Base-by-base conservation (phyloP, 2,113 vertebrate genomes). In the Campylomormyrus tamandua region DNA sequence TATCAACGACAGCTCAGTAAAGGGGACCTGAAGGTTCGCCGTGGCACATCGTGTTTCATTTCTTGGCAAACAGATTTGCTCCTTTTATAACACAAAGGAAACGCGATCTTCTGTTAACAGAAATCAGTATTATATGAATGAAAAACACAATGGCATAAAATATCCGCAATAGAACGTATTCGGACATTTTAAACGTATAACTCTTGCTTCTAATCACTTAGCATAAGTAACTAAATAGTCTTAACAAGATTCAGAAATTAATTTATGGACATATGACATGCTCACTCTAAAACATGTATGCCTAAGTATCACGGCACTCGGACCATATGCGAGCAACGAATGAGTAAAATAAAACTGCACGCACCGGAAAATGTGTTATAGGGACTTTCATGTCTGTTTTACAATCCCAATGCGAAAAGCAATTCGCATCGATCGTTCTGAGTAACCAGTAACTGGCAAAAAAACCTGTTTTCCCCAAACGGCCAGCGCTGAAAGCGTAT, bases 81-180 rank as follows among this genome's bases (percentile, higher is more conserved):
- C 24, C 42, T 84, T 84, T 84, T 48, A 84, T 46, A 84, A 48
- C 83, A 84, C 83, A 84, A 84, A 84, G 83, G 83, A 84, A 48
- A 42, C 13, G 19, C 83, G 19, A 84, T 84, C 45, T 48, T 84
- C 83, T 48, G 42, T n/a, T 48, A 84, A 48, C 21, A 84, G 19
- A 17, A 84, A 48, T 46, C 83, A n/a, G 45, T 84, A 48, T 84
- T 84, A 19, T 84, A 24, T n/a, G 11, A 84, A 84, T 48, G 19
- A n/a, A n/a, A 84, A 84, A 84, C 8, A 84, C 24, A 24, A 24
- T n/a, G 39, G 21, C 45, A 48, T 45, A 48, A 45, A 84, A 84
- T 46, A 46, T 46, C 45, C 21, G 7, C 45, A 84, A 46, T n/a
- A 84, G 3, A 84, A 84, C 21, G 45, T 80, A 31, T 70, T 70